phyloP scores from a whole-genome alignment of 2,888 invertebrate species.

The Silvanus unidentatus region DNA sequence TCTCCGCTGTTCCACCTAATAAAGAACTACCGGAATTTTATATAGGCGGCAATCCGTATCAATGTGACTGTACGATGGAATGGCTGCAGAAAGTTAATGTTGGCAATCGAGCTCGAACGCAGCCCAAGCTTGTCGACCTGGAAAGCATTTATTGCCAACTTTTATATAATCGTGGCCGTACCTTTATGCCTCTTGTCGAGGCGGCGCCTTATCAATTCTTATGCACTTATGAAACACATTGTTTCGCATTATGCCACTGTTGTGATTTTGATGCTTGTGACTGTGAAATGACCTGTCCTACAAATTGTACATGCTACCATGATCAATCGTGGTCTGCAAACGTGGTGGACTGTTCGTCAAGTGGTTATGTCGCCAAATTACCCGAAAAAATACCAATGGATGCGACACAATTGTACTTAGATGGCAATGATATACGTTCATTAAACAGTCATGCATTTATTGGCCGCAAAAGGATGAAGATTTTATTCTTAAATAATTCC shows the following conservation, averaged over 20 bases:
- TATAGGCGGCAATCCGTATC: slow-evolving; percentile 78
- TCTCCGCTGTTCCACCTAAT: slow-evolving; percentile 67
- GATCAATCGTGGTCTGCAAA: slow-evolving; percentile 83
- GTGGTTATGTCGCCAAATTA: slow-evolving; percentile 62
- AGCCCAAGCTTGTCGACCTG: slow-evolving; percentile 76
- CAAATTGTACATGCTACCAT: slow-evolving; percentile 82
- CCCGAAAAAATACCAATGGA: slow-evolving; percentile 86
- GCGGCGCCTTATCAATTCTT: slow-evolving; percentile 77
- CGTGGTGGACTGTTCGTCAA: slow-evolving; percentile 73
- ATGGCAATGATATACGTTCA: slow-evolving; percentile 72
- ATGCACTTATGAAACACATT: slow-evolving; percentile 78
- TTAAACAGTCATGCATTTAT: slow-evolving; percentile 80
- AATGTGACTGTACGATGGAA: slow-evolving; percentile 87
- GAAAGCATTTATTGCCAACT: slow-evolving; percentile 78
- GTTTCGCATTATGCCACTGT: slow-evolving; percentile 82
- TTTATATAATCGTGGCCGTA: slow-evolving; percentile 68
- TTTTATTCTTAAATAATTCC: slow-evolving; percentile 71
- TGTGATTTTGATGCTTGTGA: slow-evolving; percentile 90
- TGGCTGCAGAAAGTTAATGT: slow-evolving; percentile 80
- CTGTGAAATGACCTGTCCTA: slow-evolving; percentile 87
- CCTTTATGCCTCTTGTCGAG: slow-evolving; percentile 69
- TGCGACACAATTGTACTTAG: slow-evolving; percentile 80
- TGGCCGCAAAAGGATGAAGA: slow-evolving; percentile 71
- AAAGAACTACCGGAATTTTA: slow-evolving; percentile 74
- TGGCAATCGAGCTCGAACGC: slow-evolving; percentile 67